Evolutionary conservation across 2,888 invertebrate species (phyloP).

Genomic region (Baccha elongata): DNA sequence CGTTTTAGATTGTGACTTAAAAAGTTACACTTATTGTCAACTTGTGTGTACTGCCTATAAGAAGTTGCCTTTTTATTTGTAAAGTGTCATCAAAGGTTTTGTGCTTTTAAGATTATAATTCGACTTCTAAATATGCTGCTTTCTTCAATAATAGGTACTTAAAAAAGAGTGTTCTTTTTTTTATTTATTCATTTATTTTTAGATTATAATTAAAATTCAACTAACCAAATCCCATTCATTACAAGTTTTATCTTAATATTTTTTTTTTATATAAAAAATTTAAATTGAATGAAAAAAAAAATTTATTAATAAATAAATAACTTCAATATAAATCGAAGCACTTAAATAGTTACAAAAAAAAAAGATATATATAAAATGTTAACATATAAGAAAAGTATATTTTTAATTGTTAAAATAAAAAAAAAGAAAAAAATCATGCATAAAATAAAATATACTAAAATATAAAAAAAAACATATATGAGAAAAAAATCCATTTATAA

Average conservation of each 20-base stretch:
- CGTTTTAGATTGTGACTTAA: constrained; percentile 24
- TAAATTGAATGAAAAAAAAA: neutral
- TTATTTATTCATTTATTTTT: too few species aligned
- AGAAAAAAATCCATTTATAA: constrained; percentile 41
- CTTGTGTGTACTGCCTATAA: constrained; percentile 1
- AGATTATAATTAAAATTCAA: too few species aligned
- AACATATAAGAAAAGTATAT: constrained; percentile 27
- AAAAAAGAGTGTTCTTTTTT: too few species aligned
- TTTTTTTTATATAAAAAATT: too few species aligned
- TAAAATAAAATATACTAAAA: constrained; percentile 14
- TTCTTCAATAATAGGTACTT: too few species aligned
- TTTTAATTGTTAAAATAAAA: constrained; percentile 38
- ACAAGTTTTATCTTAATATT: too few species aligned
- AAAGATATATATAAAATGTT: constrained; percentile 6
- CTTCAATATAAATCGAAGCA: constrained; percentile 45
- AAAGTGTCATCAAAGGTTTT: neutral
- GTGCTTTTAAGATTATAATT: too few species aligned
- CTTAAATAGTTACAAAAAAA: constrained; percentile 38
- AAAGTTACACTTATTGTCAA: too few species aligned
- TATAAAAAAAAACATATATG: constrained; percentile 6
- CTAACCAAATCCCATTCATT: too few species aligned
- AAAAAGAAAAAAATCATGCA: constrained; percentile 25
- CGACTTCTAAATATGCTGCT: too few species aligned
- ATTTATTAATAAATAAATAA: constrained; percentile 24
- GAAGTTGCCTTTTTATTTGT: neutral